Base-by-base conservation (phyloP, 1,140 invertebrate genomes). In the Hydropsyche tenuis region DNA sequence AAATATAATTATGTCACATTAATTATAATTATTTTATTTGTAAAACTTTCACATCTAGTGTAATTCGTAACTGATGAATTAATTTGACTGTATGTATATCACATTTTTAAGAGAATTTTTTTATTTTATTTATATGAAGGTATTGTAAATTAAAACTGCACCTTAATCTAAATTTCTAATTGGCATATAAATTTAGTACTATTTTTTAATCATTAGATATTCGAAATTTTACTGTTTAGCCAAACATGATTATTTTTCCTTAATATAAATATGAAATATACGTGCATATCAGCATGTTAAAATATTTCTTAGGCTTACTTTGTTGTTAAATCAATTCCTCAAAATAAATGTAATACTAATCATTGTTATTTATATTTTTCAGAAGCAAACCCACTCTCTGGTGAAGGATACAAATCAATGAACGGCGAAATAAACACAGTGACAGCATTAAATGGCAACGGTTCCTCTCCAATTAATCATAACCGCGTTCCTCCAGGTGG, bases 381-480 rank as follows among this genome's bases (percentile, higher is more conserved):
- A 86, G 85, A 86, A 80, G 84, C 83, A 77, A 86, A 86, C 80
- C 85, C 85, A 27, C 84, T 86, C 79, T 85, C 85, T 78, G 85
- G 84, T 69, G 84, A 85, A 79, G 85, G 85, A 77, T 86, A 86
- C 83, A 86, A 85, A 77, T 85, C 84, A 65, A 77, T 85, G 80
- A 85, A 85, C 78, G 85, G 85, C 73, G 84, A 86, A 78, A 86
- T 85, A 78, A 85, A 86, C 80, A 86, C 80, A 0, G 84, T 86
- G 70, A 85, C 83, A 64, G 82, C 82, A 64, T 79, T 85, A 69
- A 82, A 84, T 75, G 82, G 83, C 73, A 81, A 80, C 79, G 46
- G 65, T 12, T 82, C 80, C 79, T 79, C 76, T 74, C 80, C 83
- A 63, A 81, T 82, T 64, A 79, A 78, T 73, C 77, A 82, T 78